These are phyloP conservation scores for Vespertilio murinus DNA, from an alignment of 2,797 vertebrate species.

Conservation along the genomic window DNA sequence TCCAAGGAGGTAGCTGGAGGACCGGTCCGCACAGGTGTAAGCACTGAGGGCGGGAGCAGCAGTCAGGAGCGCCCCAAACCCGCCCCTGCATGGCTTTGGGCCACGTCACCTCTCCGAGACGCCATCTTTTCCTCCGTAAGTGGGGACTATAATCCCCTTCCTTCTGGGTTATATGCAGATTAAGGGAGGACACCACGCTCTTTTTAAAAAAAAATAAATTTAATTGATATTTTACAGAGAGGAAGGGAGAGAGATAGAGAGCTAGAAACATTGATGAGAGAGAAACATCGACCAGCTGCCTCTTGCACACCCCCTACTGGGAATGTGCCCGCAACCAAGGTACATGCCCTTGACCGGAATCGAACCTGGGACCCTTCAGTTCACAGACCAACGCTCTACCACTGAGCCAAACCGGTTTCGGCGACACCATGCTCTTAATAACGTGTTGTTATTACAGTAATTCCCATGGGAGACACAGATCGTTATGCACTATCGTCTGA, in stretches of 20 bases:
- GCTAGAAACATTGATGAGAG: too few species aligned
- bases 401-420: too few species aligned
- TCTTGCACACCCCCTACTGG: too few species aligned
- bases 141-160: not conserved
- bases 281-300: too few species aligned
- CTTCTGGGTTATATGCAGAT: not conserved
- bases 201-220: too few species aligned
- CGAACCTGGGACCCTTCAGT: too few species aligned
- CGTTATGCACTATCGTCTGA: not conserved
- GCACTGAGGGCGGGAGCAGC: not conserved
- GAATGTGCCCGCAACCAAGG: too few species aligned
- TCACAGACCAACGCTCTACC: too few species aligned
- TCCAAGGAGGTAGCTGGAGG: not conserved
- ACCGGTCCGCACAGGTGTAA: rapidly evolving
- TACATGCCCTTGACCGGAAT: too few species aligned
- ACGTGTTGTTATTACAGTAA: too few species aligned
- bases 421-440: not conserved
- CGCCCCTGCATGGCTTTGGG: not conserved
- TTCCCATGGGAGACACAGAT: not conserved
- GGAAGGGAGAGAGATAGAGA: too few species aligned
- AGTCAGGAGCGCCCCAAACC: not conserved
- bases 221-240: too few species aligned
- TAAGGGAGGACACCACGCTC: not conserved
- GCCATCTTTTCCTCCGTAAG: not conserved
- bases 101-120: not conserved